Base-by-base conservation (phyloP, 2,888 invertebrate species). In the Nomada fabriciana region DNA sequence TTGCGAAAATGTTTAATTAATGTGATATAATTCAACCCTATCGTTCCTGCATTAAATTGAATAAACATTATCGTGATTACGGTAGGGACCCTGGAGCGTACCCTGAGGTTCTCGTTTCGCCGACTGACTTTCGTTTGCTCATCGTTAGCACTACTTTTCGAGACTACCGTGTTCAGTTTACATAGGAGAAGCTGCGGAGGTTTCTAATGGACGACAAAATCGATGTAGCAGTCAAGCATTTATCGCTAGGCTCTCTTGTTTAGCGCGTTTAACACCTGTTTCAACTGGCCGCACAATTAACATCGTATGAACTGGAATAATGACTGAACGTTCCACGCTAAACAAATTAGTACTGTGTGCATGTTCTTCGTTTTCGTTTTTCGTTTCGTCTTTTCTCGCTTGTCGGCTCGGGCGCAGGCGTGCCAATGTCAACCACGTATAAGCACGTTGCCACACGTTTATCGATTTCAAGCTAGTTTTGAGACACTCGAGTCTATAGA, bases 221-320 rank as follows among this genome's bases (percentile, higher is more conserved):
- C 79, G 80, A 81, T 74, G 76, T 69, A 69, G 65, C 77, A 68
- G 69, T 15, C 61, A 75, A 71, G 83, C 89, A 89, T 87, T 91
- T 91, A 91, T 88, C 90, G 88, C 79, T 23, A 67, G 76, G 75
- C 84, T 80, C 74, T 77, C 86, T 84, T 77, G 86, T 82, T 91
- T 91, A 91, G 89, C 86, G 86, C 81, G 86, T 90, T 91, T 91
- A 91, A 86, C 91, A 86, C 88, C 52, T 74, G 74, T 84, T 84
- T 86, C 86, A 78, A 85, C 86, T 82, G 85, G 87, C 88, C 86
- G 83, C 84, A 82, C 89, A 90, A 89, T 91, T 86, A 88, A 86
- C 86, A 80, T 80, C 70, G 88, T 86, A 83, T 70, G 80, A 76
- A 84, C 83, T 76, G 77, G 86, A 85, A 85, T 87, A 86, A 85